A percentile compares a stretch with the other conserved stretches of the same genome.
Conservation (phyloP, 2,888 invertebrate genomes). For the Candidula unifasciata region DNA sequence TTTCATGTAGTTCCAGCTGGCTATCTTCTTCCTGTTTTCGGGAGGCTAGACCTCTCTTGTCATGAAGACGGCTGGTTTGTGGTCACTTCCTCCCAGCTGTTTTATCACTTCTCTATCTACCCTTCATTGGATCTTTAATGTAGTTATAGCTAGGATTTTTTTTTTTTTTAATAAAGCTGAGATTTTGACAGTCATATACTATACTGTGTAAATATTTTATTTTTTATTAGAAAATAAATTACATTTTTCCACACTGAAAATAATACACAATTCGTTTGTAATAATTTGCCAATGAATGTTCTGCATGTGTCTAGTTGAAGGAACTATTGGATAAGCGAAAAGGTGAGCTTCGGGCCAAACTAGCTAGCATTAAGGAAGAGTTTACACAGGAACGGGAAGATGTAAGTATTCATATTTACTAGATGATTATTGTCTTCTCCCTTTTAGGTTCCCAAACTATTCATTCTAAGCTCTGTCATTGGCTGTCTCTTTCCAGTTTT, state of each 20-base stretch:
- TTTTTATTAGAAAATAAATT: background rate
- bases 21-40: too few relatives aligned
- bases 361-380: constrained; percentile 64
- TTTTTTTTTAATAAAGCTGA: too few relatives aligned
- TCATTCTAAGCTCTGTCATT: background rate
- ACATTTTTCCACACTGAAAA: background rate
- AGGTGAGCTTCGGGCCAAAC: constrained; percentile 62
- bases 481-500: background rate
- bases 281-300: background rate
- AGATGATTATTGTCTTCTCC: background rate
- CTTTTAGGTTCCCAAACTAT: background rate
- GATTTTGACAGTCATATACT: too few relatives aligned
- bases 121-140: too few relatives aligned
- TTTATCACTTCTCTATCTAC: too few relatives aligned
- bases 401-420: constrained; percentile 54
- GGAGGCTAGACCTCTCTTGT: too few relatives aligned
- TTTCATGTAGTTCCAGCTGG: too few relatives aligned
- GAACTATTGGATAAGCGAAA: constrained; percentile 64
- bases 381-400: constrained; percentile 62
- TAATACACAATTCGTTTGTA: too few relatives aligned
- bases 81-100: too few relatives aligned
- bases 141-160: too few relatives aligned
- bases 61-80: too few relatives aligned
- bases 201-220: background rate
- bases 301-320: constrained; percentile 59